These are phyloP conservation scores for Xylota segnis DNA, from an alignment of 2,888 invertebrate species.

Conservation along the genomic window DNA sequence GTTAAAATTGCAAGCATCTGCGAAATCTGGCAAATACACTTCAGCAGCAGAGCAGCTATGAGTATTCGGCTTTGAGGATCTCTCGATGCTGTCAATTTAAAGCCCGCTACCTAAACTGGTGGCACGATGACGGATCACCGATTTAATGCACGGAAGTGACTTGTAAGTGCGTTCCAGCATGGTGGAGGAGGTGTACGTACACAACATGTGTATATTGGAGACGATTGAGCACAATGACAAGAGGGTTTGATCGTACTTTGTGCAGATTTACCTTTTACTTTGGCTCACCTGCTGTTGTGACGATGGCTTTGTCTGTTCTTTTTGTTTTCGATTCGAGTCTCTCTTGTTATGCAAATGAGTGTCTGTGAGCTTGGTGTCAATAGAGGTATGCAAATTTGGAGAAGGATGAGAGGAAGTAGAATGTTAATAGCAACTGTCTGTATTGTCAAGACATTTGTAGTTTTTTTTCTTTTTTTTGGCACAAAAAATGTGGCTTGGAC, in stretches of 20 bases:
- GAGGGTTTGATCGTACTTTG: background rate
- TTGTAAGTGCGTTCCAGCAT: constrained; percentile 14
- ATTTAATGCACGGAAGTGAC: constrained; percentile 58
- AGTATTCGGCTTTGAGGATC: constrained; percentile 34
- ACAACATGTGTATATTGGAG: no score
- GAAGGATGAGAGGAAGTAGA: background rate
- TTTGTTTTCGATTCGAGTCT: constrained; percentile 2
- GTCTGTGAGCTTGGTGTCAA: background rate
- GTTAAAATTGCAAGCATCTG: constrained; percentile 13
- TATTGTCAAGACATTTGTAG: background rate
- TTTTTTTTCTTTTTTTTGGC: background rate
- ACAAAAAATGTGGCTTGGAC: background rate
- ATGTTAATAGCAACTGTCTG: constrained; percentile 11
- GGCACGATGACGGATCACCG: constrained; percentile 15
- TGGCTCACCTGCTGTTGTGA: constrained; percentile 1
- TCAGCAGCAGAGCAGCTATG: background rate
- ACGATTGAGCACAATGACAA: background rate
- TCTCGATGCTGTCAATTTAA: constrained; percentile 42
- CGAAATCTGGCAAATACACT: background rate
- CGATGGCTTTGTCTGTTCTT: constrained; percentile 13
- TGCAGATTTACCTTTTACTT: constrained; percentile 20
- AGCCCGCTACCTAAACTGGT: constrained; percentile 22
- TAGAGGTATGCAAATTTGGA: background rate
- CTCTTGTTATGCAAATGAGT: constrained; percentile 32
- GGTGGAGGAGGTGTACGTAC: no score